Conservation (phyloP, 1,140 invertebrate genomes). For the Sitobion miscanthi region DNA sequence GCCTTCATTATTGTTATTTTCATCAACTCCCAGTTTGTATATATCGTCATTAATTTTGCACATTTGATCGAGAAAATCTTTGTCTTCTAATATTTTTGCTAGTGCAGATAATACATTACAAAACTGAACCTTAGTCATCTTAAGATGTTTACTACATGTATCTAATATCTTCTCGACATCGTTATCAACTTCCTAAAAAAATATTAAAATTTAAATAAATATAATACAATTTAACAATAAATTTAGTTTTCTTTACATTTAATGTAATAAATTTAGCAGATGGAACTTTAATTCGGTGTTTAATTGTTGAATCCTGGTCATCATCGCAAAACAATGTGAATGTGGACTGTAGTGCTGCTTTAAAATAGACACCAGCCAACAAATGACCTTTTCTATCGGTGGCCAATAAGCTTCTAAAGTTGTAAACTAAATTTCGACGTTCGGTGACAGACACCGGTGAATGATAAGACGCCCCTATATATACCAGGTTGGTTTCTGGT, state of each 20-base stretch:
- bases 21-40: conserved; percentile 47
- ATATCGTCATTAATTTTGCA: conserved; percentile 53
- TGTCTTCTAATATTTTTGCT: conserved; percentile 45
- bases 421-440: conserved; percentile 85
- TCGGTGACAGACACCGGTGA: conserved; percentile 85
- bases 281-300: conserved; percentile 52
- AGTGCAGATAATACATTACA: background rate
- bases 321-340: conserved; percentile 51
- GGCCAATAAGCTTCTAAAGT: conserved; percentile 79
- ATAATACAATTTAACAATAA: background rate
- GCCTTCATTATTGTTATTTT: conserved; percentile 54
- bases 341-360: conserved; percentile 43
- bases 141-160: conserved; percentile 40
- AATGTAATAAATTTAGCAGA: background rate
- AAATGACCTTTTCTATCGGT: conserved; percentile 81
- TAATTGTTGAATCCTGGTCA: conserved; percentile 28
- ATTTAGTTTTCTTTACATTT: conserved; percentile 29
- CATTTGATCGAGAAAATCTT: conserved; percentile 40
- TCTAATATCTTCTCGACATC: conserved; percentile 40
- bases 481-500: conserved; percentile 70
- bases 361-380: conserved; percentile 82
- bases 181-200: conserved; percentile 12
- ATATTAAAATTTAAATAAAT: background rate
- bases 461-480: conserved; percentile 77
- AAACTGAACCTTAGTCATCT: conserved; percentile 31